phyloP scores from a whole-genome alignment of 1,140 invertebrate species.

The Achroia grisella region DNA sequence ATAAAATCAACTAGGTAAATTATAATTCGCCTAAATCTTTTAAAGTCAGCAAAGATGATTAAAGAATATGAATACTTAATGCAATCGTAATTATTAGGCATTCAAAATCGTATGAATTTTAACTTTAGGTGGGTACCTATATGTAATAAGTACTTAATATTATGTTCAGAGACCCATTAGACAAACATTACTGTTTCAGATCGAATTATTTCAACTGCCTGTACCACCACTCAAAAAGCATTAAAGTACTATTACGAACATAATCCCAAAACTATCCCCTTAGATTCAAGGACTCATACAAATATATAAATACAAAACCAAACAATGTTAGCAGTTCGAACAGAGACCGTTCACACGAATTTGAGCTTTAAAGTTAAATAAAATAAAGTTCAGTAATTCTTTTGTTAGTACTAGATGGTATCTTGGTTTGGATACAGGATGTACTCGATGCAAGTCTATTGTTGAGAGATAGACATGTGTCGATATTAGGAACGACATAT shows the following conservation, averaged over 20 bases:
- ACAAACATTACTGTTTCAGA: slow-evolving; percentile 11
- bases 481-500: slow-evolving; percentile 40
- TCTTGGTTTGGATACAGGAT: slow-evolving; percentile 31
- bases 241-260: slow-evolving; percentile 60
- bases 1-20: too few relatives aligned
- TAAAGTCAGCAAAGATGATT: too few relatives aligned
- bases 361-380: background rate
- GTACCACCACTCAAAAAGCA: slow-evolving; percentile 37
- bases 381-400: background rate
- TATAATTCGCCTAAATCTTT: too few relatives aligned
- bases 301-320: slow-evolving; percentile 19
- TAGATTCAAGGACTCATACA: slow-evolving; percentile 58
- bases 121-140: too few relatives aligned
- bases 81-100: too few relatives aligned
- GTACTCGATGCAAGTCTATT: slow-evolving; percentile 35
- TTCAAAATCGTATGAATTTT: too few relatives aligned
- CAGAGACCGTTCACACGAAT: background rate
- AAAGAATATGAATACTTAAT: too few relatives aligned
- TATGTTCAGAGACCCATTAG: too few relatives aligned
- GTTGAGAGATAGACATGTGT: slow-evolving; percentile 56
- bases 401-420: background rate
- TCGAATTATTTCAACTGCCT: slow-evolving; percentile 28
- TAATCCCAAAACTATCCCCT: slow-evolving; percentile 55
- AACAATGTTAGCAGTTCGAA: background rate
- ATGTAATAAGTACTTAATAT: too few relatives aligned